Evolutionary conservation across 2,888 invertebrate genomes (phyloP), one percentile per base, ranked within the genome.

Genomic region (Caenorhabditis virilis): DNA sequence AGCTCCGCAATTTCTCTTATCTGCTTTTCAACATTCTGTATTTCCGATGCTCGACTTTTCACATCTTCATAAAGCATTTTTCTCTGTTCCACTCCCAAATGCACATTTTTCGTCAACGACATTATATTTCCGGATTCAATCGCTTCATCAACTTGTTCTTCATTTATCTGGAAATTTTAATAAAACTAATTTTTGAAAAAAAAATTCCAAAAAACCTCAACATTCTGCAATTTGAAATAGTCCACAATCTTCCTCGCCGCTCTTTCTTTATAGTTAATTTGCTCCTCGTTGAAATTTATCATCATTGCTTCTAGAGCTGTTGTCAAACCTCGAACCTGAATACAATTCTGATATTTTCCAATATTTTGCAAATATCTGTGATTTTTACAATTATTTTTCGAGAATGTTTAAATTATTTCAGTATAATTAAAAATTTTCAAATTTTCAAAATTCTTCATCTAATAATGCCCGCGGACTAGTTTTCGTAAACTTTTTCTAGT

Each of bases 41-140:
- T 57, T 15, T 62, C 56, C 1, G 41, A 33, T 6, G 56, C 49
- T 16, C 62, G 27, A 15, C 25, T 27, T 16, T 62, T 48, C 22
- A 62, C 53, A 35, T 62, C 62, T 2, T 56, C 52, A 38, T 42
- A 62, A 22, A 62, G 23, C 22, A 50, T 41, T 45, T 49, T 62
- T 27, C 43, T 56, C 41, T 56, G 48, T 5, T 39, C 23, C 5
- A 39, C 39, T 20, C 56, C 56, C 42, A 62, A 25, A n/a, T 52
- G 47, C 23, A 52, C 43, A 23, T 49, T 57, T 15, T 48, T 26
- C 2, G 62, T 62, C 38, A 62, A 35, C 13, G 30, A 9, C 15
- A 48, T 38, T 16, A 62, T 22, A 48, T 47, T 62, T 18, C 62
- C 62, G 26, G 43, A 43, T 30, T 62, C 62, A 35, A 62, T 56